These are phyloP conservation scores for Lepus americanus DNA, from an alignment of 2,113 vertebrate species.

Conservation along the genomic window DNA sequence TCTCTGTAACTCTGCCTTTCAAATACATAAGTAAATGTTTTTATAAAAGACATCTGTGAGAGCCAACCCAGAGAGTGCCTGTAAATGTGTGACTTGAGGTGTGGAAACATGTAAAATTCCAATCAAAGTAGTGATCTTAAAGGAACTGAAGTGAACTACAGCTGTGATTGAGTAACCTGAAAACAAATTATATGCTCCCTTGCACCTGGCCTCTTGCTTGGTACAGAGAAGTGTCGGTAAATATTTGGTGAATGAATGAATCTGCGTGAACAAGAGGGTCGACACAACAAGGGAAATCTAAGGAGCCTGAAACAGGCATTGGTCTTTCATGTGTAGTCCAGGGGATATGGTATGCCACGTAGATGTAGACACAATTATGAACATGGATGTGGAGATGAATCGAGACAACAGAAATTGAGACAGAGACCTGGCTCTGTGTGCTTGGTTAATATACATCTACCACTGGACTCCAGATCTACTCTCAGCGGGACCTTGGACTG, in stretches of 20 bases:
- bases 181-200: background rate
- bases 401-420: background rate
- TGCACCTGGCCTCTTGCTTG: background rate
- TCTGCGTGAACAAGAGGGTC: background rate
- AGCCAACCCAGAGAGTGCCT: background rate
- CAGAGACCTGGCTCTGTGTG: background rate
- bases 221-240: background rate
- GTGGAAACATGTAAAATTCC: conserved; percentile 6
- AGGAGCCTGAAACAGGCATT: background rate
- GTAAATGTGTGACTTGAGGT: background rate
- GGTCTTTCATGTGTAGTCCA: background rate
- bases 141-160: conserved; percentile 18
- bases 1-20: too few species aligned
- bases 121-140: background rate
- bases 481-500: background rate
- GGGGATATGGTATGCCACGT: background rate
- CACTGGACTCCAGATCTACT: background rate
- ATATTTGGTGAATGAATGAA: conserved; percentile 25
- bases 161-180: background rate
- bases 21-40: too few species aligned
- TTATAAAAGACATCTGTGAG: background rate
- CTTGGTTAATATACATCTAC: background rate
- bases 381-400: background rate
- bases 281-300: background rate
- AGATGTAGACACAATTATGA: background rate